phyloP scores from a whole-genome alignment of 1,140 invertebrate genomes.

The Lamellibrachia luymesi region DNA sequence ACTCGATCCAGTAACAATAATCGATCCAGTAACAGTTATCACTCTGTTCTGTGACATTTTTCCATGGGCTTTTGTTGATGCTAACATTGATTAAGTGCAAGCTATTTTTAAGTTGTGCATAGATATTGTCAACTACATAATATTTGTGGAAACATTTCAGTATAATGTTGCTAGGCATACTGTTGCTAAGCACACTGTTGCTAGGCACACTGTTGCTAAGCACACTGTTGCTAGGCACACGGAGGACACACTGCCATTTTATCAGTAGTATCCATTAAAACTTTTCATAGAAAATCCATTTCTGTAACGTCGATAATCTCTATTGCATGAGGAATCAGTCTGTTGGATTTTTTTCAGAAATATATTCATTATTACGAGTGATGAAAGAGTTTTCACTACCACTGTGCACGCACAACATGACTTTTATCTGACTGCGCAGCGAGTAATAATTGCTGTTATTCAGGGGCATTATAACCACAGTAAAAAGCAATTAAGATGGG shows the following conservation, averaged over 20 bases:
- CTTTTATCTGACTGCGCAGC: not conserved
- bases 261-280: not conserved
- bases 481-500: no score
- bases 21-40: no score
- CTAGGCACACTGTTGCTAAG: no score
- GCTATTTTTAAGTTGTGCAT: no score
- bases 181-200: no score
- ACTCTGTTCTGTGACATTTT: not conserved
- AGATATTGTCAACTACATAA: no score
- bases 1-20: no score
- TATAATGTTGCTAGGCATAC: no score
- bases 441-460: not conserved
- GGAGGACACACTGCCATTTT: not conserved
- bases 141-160: no score
- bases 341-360: not conserved
- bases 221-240: not conserved
- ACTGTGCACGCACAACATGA: not conserved
- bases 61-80: no score
- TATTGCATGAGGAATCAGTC: not conserved
- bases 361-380: not conserved
- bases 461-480: not conserved
- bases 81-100: no score
- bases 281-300: not conserved
- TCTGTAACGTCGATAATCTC: no score
- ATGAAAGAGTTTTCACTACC: not conserved